Percentiles rank a stretch among this genome's conserved stretches.
phyloP scores from a whole-genome alignment of 2,797 vertebrate species.

The Austrolebias charrua region DNA sequence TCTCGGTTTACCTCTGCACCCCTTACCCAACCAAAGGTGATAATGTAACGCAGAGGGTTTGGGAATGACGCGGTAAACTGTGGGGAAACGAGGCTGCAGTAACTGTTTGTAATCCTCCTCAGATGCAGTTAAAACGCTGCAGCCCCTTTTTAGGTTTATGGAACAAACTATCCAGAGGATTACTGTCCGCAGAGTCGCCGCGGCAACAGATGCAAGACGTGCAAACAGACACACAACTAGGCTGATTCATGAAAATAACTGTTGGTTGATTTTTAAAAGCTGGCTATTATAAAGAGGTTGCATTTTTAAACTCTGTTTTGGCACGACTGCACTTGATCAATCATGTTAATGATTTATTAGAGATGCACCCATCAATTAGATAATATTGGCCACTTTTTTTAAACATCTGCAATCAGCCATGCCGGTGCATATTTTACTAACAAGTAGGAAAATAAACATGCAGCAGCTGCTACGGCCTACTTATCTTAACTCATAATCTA shows the following conservation, averaged over 20 bases:
- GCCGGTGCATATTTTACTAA: too few relatives aligned
- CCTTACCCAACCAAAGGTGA: conserved; percentile 11
- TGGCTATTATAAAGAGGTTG: too few relatives aligned
- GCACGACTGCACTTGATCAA: too few relatives aligned
- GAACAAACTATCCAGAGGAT: conserved; percentile 65
- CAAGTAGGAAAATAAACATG: too few relatives aligned
- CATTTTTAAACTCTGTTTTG: too few relatives aligned
- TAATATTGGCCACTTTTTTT: too few relatives aligned
- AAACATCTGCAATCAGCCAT: too few relatives aligned
- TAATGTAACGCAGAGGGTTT: conserved; percentile 1
- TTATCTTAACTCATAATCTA: too few relatives aligned
- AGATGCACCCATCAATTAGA: too few relatives aligned
- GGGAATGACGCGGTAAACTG: not conserved
- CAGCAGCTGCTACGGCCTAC: too few relatives aligned
- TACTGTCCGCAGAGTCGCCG: conserved; percentile 37
- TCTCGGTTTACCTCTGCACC: conserved; percentile 20
- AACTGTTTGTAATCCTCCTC: conserved; percentile 51
- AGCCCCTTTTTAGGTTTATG: conserved; percentile 62
- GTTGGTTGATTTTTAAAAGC: too few relatives aligned
- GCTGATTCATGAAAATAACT: not conserved
- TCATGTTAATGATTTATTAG: too few relatives aligned
- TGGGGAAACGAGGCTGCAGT: conserved; percentile 38
- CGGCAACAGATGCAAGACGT: conserved; percentile 20
- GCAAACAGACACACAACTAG: not conserved
- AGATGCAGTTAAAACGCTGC: conserved; percentile 51